Conservation (phyloP, 2,797 vertebrate genomes). For the Sebastes kiyomatsui region DNA sequence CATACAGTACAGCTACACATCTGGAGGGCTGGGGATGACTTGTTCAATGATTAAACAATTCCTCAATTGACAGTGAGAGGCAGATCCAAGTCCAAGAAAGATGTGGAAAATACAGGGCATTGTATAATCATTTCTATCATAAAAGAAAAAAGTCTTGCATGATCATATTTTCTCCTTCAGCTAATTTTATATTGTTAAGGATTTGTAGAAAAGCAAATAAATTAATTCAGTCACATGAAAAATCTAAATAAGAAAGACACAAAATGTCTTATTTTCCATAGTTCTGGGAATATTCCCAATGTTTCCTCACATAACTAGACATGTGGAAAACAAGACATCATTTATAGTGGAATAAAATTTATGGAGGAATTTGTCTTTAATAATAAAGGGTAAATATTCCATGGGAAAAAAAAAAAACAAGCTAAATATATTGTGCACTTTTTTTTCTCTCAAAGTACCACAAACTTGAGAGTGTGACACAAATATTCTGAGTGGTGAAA, state of each 20-base stretch:
- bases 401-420: neutral
- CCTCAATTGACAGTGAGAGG: constrained; percentile 35
- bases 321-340: constrained; percentile 40
- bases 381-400: constrained; percentile 44
- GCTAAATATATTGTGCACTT: constrained; percentile 21
- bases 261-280: constrained; percentile 20
- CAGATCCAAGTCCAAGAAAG: neutral
- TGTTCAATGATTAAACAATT: constrained; percentile 57
- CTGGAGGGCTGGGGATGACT: constrained; percentile 26
- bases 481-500: constrained; percentile 34
- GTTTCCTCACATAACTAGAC: constrained; percentile 41
- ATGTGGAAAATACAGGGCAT: neutral
- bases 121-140: neutral
- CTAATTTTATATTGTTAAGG: neutral
- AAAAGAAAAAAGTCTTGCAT: neutral
- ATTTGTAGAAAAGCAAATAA: neutral
- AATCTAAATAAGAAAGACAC: constrained; percentile 26
- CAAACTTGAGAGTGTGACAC: constrained; percentile 41
- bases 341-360: constrained; percentile 27
- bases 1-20: constrained; percentile 17
- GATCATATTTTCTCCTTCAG: neutral
- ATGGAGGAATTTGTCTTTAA: constrained; percentile 35
- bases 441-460: constrained; percentile 3
- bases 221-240: neutral
- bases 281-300: constrained; percentile 46